phyloP scores from a whole-genome alignment of 2,113 vertebrate genomes.

The Synchiropus splendidus region DNA sequence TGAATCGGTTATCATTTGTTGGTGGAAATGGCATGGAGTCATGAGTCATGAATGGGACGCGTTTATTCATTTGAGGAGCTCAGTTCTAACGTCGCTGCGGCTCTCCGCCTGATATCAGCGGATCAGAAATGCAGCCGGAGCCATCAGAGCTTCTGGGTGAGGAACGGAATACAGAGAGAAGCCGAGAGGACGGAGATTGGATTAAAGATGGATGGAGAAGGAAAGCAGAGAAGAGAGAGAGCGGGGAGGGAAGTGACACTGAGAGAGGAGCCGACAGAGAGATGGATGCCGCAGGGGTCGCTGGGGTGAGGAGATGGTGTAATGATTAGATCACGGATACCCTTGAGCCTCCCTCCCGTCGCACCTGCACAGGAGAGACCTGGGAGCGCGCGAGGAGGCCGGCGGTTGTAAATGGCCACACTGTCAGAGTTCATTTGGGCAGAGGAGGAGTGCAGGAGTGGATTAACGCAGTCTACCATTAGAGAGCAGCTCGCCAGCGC shows the following conservation, averaged over 20 bases:
- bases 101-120: slow-evolving; percentile 10
- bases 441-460: slow-evolving; percentile 40
- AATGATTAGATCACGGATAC: slow-evolving; percentile 66
- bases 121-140: slow-evolving; percentile 12
- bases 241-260: slow-evolving; percentile 25
- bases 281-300: slow-evolving; percentile 54
- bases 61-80: no score
- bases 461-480: slow-evolving; percentile 48
- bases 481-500: slow-evolving; percentile 20
- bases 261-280: slow-evolving; percentile 41
- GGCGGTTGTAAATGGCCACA: slow-evolving; percentile 37
- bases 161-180: slow-evolving; percentile 28
- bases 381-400: slow-evolving; percentile 26
- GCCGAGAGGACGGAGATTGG: slow-evolving; percentile 29
- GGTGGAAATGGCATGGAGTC: no score
- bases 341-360: slow-evolving; percentile 45
- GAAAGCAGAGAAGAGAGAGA: slow-evolving; percentile 17
- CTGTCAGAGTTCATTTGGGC: slow-evolving; percentile 50
- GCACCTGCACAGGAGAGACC: slow-evolving; percentile 15
- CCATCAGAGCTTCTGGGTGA: slow-evolving; percentile 13
- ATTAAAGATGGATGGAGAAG: slow-evolving; percentile 39
- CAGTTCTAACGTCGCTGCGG: background rate
- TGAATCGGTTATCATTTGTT: no score
- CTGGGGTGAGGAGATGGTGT: slow-evolving; percentile 57
- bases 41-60: no score